Conservation (phyloP, 2,888 invertebrate species). For the Epirrita christyi region DNA sequence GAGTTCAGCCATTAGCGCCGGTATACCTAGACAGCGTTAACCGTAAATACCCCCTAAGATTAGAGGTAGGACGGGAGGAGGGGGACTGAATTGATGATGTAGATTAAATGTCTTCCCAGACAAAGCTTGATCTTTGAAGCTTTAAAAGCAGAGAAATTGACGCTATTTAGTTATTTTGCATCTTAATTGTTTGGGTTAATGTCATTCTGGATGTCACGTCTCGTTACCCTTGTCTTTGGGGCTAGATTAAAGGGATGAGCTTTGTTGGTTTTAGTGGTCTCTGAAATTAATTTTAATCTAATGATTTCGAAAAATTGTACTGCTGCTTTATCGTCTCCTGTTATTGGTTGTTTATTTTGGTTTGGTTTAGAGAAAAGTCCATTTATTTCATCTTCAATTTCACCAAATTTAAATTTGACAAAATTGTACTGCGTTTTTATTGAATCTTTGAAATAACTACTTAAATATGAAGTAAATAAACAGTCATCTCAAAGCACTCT, state of each 20-base stretch:
- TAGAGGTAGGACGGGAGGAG: constrained; percentile 23
- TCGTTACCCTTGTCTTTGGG: constrained; percentile 40
- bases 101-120: constrained; percentile 49
- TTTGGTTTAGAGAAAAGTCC: too few species aligned
- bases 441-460: too few species aligned
- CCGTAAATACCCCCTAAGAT: constrained; percentile 11
- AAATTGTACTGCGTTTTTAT: too few species aligned
- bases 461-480: too few species aligned
- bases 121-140: constrained; percentile 42
- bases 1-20: too few species aligned
- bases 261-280: constrained; percentile 34
- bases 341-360: background rate
- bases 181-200: constrained; percentile 44
- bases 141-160: constrained; percentile 42
- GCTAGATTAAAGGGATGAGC: constrained; percentile 37
- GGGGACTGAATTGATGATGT: constrained; percentile 48
- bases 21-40: background rate
- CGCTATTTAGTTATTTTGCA: constrained; percentile 44
- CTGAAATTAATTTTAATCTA: constrained; percentile 21
- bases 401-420: too few species aligned
- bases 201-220: constrained; percentile 38
- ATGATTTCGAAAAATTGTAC: constrained; percentile 17
- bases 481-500: too few species aligned
- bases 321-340: background rate
- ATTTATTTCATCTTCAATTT: too few species aligned